Conservation (phyloP, 2,888 invertebrate species). For the Acanthococcus lagerstroemiae region DNA sequence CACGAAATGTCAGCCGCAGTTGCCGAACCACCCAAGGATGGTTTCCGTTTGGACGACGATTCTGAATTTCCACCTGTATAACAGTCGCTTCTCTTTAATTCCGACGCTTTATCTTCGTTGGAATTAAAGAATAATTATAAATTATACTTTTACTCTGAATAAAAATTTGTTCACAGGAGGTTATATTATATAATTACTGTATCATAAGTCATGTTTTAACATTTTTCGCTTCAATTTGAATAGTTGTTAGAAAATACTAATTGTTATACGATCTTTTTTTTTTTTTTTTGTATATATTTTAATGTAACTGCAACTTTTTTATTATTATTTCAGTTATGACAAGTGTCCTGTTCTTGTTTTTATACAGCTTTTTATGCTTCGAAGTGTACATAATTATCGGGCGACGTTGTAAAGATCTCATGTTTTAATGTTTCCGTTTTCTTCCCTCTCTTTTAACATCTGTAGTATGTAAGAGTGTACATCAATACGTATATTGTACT, state of each 20-base stretch:
- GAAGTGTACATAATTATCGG: not conserved
- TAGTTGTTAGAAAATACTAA: too few species aligned
- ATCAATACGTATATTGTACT: not conserved
- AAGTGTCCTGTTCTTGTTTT: not conserved
- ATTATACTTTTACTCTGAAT: conserved; percentile 24
- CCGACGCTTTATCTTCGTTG: conserved; percentile 16
- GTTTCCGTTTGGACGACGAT: conserved; percentile 68
- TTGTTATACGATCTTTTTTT: not conserved
- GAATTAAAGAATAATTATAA: conserved; percentile 29
- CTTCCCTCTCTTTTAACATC: not conserved
- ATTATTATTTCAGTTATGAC: not conserved
- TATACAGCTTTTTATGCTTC: conserved; percentile 21
- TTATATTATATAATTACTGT: not conserved
- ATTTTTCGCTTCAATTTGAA: conserved; percentile 4
- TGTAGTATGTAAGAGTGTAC: conserved; percentile 15
- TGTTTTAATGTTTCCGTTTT: conserved; percentile 21
- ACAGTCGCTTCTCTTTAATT: conserved; percentile 27
- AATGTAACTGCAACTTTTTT: too few species aligned
- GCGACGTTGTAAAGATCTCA: conserved; percentile 18
- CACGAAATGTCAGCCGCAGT: conserved; percentile 63
- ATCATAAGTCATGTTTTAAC: conserved; percentile 2
- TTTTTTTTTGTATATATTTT: conserved; percentile 7
- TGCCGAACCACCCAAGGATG: conserved; percentile 56
- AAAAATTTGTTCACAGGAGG: not conserved
- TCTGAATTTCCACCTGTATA: conserved; percentile 69